Evolutionary conservation across 1,140 invertebrate species (phyloP), one percentile per base, ranked within the genome.

Genomic region (Rhynchophorus ferrugineus): DNA sequence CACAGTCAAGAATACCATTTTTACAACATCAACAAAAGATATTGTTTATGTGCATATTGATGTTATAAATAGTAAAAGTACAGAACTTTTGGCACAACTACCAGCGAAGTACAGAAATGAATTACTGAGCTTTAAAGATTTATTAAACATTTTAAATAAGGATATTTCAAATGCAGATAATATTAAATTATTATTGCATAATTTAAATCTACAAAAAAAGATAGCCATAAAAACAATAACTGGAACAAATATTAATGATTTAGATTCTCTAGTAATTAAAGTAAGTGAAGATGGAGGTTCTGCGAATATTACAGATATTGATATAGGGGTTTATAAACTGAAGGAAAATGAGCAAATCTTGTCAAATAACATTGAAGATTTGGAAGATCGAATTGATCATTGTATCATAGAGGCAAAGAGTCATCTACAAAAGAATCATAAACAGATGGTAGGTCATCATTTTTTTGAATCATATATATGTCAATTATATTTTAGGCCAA

Each of bases 291-390:
- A 14, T n/a, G 42, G 60, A 14, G 46, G 49, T 53, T 24, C 51
- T 9, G 37, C 48, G 17, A 41, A 47, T n/a, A 61, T 65, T 38
- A 61, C 54, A 38, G 67, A 70, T 47, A 39, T 63, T 2, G 70
- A 72, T 61, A 39, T 63, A 7, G 62, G 60, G 21, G 55, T 69
- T 17, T 65, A 65, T 58, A 65, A 54, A 29, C 56, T 74, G 20
- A 58, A 69, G 58, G 45, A 65, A 46, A 68, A 69, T 46, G 69
- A 72, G 60, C 61, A 63, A 44, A 39, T 61, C 1, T 51, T 73
- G 5, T 54, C 54, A n/a, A 63, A 65, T 56, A 60, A 62, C 50
- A 57, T 73, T 6, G 66, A 69, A 39, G 54, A 64, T 13, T 52
- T 73, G 44, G 69, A 72, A 57, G 50, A 62, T 38, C 60, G 69